Conservation (phyloP, 2,113 vertebrate species). For the Raphicerus campestris region DNA sequence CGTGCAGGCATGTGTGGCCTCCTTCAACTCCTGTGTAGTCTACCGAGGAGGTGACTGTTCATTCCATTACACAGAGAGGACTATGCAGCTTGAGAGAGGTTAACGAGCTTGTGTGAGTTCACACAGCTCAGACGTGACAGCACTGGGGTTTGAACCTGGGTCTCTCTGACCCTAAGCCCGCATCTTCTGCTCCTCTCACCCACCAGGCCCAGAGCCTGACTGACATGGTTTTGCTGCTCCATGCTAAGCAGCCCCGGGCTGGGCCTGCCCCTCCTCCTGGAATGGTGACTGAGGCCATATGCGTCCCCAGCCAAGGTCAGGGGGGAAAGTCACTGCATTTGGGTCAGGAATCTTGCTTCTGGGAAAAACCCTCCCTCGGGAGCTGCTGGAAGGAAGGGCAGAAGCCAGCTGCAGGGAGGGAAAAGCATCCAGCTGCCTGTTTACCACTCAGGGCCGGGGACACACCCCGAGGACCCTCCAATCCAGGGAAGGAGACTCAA, state of each 20-base stretch:
- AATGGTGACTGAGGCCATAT: background rate
- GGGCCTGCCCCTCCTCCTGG: background rate
- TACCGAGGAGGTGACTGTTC: no score
- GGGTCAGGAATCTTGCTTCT: background rate
- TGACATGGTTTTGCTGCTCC: background rate
- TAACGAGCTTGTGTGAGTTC: background rate
- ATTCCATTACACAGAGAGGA: no score
- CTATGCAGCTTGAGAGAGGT: background rate
- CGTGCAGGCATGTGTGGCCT: fast-evolving
- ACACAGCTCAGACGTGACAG: background rate
- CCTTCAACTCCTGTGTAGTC: fast-evolving
- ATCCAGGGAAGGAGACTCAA: fast-evolving
- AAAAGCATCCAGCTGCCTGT: background rate
- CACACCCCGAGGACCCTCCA: background rate
- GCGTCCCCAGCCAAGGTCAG: background rate
- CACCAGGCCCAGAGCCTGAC: background rate
- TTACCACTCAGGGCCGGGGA: fast-evolving
- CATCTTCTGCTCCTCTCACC: fast-evolving
- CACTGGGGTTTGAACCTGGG: fast-evolving
- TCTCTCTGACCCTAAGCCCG: background rate
- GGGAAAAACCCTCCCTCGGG: background rate
- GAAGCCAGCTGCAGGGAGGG: background rate
- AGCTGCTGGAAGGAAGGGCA: background rate
- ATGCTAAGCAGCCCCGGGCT: background rate
- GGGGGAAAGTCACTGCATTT: background rate